These are phyloP conservation scores for Drosophila kuntzei DNA, from an alignment of 2,888 invertebrate genomes.

Conservation along the genomic window DNA sequence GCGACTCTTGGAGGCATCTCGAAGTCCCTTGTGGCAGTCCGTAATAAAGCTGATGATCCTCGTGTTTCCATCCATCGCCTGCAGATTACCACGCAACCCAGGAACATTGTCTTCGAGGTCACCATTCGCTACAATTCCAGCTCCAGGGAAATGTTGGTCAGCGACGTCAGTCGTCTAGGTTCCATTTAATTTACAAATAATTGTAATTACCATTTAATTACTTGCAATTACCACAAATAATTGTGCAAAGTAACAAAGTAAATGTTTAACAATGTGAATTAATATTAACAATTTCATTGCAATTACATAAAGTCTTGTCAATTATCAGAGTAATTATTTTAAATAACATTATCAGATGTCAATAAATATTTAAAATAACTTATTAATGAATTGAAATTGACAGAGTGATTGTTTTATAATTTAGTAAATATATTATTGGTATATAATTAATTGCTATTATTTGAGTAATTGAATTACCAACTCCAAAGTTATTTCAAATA, in stretches of 20 bases:
- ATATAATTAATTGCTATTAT: not conserved
- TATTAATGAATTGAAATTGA: not conserved
- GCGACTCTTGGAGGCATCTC: not conserved
- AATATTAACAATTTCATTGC: too few relatives aligned
- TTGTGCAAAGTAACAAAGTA: too few relatives aligned
- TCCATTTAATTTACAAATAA: not conserved
- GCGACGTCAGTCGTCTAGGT: conserved; percentile 4
- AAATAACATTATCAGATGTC: not conserved
- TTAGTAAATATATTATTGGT: not conserved
- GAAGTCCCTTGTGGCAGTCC: not conserved
- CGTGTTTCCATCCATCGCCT: conserved; percentile 5
- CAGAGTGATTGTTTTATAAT: too few relatives aligned
- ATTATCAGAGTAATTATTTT: not conserved
- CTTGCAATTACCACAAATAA: not conserved
- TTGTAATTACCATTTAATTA: not conserved
- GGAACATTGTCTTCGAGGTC: conserved; percentile 9
- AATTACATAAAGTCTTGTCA: not conserved
- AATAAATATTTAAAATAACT: not conserved
- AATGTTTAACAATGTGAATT: too few relatives aligned
- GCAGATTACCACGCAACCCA: not conserved
- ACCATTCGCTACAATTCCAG: conserved; percentile 27
- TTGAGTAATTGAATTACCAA: too few relatives aligned
- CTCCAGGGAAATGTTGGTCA: not conserved
- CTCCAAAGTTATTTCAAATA: not conserved
- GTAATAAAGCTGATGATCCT: conserved; percentile 14